Base-by-base conservation (phyloP, 1,140 invertebrate genomes). In the Drosophila funebris region DNA sequence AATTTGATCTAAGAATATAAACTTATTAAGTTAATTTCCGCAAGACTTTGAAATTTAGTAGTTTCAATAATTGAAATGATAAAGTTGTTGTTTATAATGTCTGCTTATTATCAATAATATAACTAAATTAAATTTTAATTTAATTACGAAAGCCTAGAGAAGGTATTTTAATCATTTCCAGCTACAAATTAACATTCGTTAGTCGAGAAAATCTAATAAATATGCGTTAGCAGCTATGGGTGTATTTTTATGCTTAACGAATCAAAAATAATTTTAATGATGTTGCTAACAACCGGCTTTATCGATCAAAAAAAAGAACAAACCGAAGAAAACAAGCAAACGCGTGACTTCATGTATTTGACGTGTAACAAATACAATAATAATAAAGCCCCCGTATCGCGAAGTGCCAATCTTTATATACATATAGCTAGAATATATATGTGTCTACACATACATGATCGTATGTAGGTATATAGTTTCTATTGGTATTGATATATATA, bases 261-360 rank as follows among this genome's bases (percentile, higher is more conserved):
- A n/a, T n/a, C n/a, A n/a, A n/a, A n/a, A n/a, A n/a, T n/a, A n/a
- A n/a, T n/a, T n/a, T n/a, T n/a, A n/a, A n/a, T n/a, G n/a, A n/a
- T n/a, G 60, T 56, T 56, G 52, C 52, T 56, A 63, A 41, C 48
- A 71, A 66, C 69, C 62, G 52, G 62, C 53, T 72, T 72, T 66
- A 66, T 66, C 36, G 27, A 9, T 11, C 24, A 53, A 24, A 73
- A 20, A 75, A 64, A 72, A 75, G 43, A 62, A 80, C 1, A 22
- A 22, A 22, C 4, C 22, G 4, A 24, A 68, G 18, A 75, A 64
- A 72, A 75, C 50, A 62, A 80, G 36, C 24, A 73, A 79, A 60
- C 63, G 60, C 68, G 61, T 75, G 73, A 80, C 43, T 73, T 36
- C 36, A 60, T 54, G 29, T 50, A 57, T 71, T 18, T 54, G 46